A percentile compares a stretch with the other conserved stretches of the same genome.
Conservation (phyloP, 2,113 vertebrate species). For the Gallinago jamesoni region DNA sequence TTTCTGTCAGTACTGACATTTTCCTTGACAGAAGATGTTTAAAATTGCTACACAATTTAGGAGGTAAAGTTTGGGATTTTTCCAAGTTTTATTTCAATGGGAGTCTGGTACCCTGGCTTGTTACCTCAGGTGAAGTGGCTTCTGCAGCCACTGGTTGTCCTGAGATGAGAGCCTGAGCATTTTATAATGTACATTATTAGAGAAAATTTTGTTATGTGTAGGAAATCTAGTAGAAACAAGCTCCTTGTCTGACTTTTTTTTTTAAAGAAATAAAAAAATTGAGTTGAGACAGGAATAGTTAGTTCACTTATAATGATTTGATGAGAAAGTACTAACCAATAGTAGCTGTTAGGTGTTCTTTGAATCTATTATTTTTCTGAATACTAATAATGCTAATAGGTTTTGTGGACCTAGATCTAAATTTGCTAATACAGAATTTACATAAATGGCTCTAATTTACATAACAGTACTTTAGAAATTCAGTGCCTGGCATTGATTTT, state of each 20-base stretch:
- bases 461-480: conserved; percentile 44
- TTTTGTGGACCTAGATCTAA: background rate
- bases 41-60: background rate
- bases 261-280: background rate
- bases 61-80: background rate
- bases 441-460: conserved; percentile 45
- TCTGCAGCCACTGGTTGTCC: background rate
- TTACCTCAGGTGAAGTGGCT: background rate
- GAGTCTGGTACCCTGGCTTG: background rate
- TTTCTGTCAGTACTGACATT: background rate
- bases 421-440: background rate
- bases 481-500: conserved; percentile 27
- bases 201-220: background rate
- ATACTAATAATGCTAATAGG: background rate
- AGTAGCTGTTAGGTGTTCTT: background rate
- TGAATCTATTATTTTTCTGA: background rate
- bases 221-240: background rate
- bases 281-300: background rate
- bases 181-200: background rate
- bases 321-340: background rate
- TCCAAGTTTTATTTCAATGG: background rate
- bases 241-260: background rate
- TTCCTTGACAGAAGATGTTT: background rate
- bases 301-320: background rate
- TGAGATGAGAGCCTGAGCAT: background rate